These are phyloP conservation scores for Acanthosoma haemorrhoidale DNA, from an alignment of 2,888 invertebrate genomes.

Conservation along the genomic window DNA sequence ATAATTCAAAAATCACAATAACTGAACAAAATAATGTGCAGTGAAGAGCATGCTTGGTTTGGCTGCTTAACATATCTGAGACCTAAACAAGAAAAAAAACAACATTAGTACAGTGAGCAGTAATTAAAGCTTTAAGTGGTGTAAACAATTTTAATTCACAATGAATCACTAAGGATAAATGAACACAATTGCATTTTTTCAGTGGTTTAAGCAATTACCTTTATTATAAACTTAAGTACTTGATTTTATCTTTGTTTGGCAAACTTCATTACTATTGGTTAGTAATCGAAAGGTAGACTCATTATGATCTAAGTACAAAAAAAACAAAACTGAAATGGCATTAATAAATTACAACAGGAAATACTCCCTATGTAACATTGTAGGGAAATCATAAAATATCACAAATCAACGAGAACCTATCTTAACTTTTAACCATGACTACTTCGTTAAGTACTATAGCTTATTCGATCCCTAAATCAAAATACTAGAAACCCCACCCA, in stretches of 20 bases:
- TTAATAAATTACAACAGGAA: neutral
- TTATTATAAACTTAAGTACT: neutral
- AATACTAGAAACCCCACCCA: neutral
- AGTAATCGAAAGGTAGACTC: neutral
- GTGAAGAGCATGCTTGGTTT: conserved; percentile 73
- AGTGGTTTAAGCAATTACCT: no score
- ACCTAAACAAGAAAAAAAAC: neutral
- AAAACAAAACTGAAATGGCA: neutral
- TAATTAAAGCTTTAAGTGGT: neutral
- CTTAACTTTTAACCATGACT: neutral
- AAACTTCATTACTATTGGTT: neutral
- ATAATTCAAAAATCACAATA: conserved; percentile 65
- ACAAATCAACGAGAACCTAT: neutral
- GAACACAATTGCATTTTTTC: no score
- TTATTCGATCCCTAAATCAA: neutral
- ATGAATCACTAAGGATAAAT: no score
- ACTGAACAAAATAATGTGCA: conserved; percentile 68
- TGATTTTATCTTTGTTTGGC: neutral
- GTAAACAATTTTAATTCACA: neutral
- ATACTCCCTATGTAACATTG: neutral
- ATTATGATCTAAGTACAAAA: neutral
- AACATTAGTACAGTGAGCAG: neutral
- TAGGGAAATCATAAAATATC: neutral
- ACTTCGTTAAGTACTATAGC: neutral
- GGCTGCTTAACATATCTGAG: conserved; percentile 54